phyloP scores from a whole-genome alignment of 2,797 vertebrate genomes.

The Leptoclinus maculatus region DNA sequence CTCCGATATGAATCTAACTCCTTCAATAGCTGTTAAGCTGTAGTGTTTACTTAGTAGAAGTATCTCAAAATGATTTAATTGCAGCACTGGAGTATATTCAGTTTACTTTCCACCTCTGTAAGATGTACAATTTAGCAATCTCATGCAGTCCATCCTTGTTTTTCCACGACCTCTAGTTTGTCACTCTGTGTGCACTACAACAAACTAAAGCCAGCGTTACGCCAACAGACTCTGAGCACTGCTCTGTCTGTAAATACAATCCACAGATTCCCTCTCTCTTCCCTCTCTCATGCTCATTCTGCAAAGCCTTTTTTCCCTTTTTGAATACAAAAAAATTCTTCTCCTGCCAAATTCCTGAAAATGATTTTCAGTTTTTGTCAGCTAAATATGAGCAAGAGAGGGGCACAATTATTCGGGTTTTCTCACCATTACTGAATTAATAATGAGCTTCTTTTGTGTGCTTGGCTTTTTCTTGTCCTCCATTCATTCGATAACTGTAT shows the following conservation, averaged over 20 bases:
- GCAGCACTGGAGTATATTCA: not conserved
- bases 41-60: not conserved
- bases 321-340: slow-evolving; percentile 44
- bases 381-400: slow-evolving; percentile 37
- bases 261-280: not conserved
- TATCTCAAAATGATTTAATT: not conserved
- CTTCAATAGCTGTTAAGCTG: not conserved
- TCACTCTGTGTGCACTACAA: slow-evolving; percentile 5
- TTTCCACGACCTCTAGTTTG: not conserved
- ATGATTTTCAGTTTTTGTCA: slow-evolving; percentile 52
- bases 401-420: slow-evolving; percentile 56
- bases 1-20: slow-evolving; percentile 18
- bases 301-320: slow-evolving; percentile 10
- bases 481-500: slow-evolving; percentile 40
- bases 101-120: not conserved
- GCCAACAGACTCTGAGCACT: not conserved
- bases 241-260: slow-evolving; percentile 8
- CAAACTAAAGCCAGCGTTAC: slow-evolving; percentile 24
- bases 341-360: slow-evolving; percentile 36
- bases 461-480: slow-evolving; percentile 35
- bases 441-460: slow-evolving; percentile 46
- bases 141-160: slow-evolving; percentile 4
- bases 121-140: not conserved
- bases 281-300: not conserved
- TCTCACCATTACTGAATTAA: slow-evolving; percentile 53